phyloP scores from a whole-genome alignment of 2,888 invertebrate species.

The Tyria jacobaeae region DNA sequence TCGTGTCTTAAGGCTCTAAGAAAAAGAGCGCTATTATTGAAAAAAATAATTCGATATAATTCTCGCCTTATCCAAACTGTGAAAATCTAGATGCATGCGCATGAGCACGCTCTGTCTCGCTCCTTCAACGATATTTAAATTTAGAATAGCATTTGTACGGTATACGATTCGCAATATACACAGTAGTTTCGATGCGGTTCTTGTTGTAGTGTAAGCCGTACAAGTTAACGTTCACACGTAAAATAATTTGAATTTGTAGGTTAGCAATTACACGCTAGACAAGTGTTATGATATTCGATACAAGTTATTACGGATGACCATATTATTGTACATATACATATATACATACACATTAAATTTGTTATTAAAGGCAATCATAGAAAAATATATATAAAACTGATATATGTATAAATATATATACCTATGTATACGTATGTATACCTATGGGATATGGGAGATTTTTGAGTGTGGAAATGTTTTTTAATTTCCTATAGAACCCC shows the following conservation, averaged over 20 bases:
- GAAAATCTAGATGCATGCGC: conserved; percentile 50
- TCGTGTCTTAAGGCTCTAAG: background rate
- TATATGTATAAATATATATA: too few relatives aligned
- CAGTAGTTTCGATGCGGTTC: conserved; percentile 52
- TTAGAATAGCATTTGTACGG: conserved; percentile 73
- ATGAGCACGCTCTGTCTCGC: conserved; percentile 67
- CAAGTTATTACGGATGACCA: background rate
- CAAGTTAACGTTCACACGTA: conserved; percentile 16
- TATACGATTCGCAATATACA: conserved; percentile 70
- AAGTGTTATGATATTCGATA: background rate
- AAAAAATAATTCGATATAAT: background rate
- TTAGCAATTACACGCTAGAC: conserved; percentile 5
- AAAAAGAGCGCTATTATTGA: background rate
- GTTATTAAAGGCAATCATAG: too few relatives aligned
- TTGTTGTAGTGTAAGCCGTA: conserved; percentile 31
- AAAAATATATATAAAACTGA: too few relatives aligned
- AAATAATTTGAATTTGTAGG: background rate
- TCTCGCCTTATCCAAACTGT: conserved; percentile 39
- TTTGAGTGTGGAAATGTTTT: too few relatives aligned
- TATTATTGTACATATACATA: background rate
- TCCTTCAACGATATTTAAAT: conserved; percentile 80
- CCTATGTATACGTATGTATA: too few relatives aligned
- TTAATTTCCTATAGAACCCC: too few relatives aligned
- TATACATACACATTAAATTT: background rate
- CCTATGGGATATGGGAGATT: too few relatives aligned